A percentile compares a stretch with the other conserved stretches of the same genome.
These are phyloP conservation scores for Bovichtus variegatus DNA, from an alignment of 2,797 vertebrate species.

Conservation along the genomic window DNA sequence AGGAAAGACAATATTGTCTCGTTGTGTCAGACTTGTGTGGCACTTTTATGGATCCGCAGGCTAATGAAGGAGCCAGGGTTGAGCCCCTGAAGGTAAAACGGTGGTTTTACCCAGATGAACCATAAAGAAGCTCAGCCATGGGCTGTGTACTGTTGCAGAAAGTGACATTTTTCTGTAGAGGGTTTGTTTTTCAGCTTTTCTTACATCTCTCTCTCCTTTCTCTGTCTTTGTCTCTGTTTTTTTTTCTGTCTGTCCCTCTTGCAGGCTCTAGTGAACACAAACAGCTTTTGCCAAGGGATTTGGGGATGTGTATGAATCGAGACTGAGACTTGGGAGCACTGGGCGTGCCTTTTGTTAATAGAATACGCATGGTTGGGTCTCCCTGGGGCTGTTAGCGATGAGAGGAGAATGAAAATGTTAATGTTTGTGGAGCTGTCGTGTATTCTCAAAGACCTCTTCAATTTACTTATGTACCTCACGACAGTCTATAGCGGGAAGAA, in stretches of 20 bases:
- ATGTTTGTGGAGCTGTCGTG: constrained; percentile 74
- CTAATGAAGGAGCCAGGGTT: constrained; percentile 34
- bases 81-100: constrained; percentile 44
- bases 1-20: not conserved
- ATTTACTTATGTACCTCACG: constrained; percentile 53
- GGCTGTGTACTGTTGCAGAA: constrained; percentile 38
- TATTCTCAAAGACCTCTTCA: constrained; percentile 69
- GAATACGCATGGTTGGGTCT: constrained; percentile 80
- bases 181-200: constrained; percentile 56
- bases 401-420: constrained; percentile 84
- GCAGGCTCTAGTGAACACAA: constrained; percentile 83
- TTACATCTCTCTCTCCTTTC: constrained; percentile 47
- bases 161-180: constrained; percentile 36
- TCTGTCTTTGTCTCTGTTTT: constrained; percentile 51
- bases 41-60: constrained; percentile 29
- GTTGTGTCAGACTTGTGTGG: constrained; percentile 21
- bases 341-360: constrained; percentile 86
- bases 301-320: constrained; percentile 82
- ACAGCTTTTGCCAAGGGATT: constrained; percentile 82
- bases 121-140: constrained; percentile 31
- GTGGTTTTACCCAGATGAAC: constrained; percentile 41
- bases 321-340: constrained; percentile 79
- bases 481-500: constrained; percentile 36
- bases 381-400: constrained; percentile 81
- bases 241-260: constrained; percentile 60